Conservation (phyloP, 2,888 invertebrate species). For the Apocheima hispidaria region DNA sequence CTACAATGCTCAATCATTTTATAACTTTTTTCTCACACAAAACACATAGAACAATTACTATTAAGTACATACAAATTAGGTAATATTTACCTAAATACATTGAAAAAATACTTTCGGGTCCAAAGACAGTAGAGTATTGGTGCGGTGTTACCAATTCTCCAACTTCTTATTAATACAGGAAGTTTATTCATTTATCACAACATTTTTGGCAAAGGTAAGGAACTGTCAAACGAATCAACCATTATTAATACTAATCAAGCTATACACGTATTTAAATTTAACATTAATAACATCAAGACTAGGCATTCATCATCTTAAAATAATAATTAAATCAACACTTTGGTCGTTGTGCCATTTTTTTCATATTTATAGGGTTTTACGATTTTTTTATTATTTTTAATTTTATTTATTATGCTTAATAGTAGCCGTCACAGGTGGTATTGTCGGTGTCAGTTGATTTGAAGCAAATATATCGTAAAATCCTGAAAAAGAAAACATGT, state of each 20-base stretch:
- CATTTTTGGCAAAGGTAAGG: slow-evolving; percentile 57
- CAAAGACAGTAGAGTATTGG: slow-evolving; percentile 23
- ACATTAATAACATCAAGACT: slow-evolving; percentile 65
- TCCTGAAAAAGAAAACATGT: slow-evolving; percentile 60
- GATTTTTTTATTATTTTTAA: slow-evolving; percentile 72
- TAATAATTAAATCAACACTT: slow-evolving; percentile 67
- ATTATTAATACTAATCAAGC: slow-evolving; percentile 31
- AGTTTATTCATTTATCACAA: slow-evolving; percentile 39
- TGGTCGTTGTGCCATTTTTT: slow-evolving; percentile 87
- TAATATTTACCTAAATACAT: slow-evolving; percentile 34
- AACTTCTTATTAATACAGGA: slow-evolving; percentile 19
- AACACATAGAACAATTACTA: slow-evolving; percentile 49
- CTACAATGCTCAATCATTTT: slow-evolving; percentile 72
- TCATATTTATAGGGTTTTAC: slow-evolving; percentile 73
- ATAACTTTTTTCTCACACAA: slow-evolving; percentile 61
- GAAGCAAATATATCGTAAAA: slow-evolving; percentile 52
- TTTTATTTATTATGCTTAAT: slow-evolving; percentile 55
- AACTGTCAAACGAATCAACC: slow-evolving; percentile 52
- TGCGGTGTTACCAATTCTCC: slow-evolving; percentile 16
- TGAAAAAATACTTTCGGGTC: slow-evolving; percentile 26
- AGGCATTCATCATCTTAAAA: slow-evolving; percentile 69
- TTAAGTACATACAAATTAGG: slow-evolving; percentile 7
- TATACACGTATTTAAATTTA: slow-evolving; percentile 40
- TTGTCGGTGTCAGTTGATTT: slow-evolving; percentile 82
- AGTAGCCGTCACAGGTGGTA: slow-evolving; percentile 67